Conservation (phyloP, 2,797 vertebrate genomes). For the Clarias pachynema region DNA sequence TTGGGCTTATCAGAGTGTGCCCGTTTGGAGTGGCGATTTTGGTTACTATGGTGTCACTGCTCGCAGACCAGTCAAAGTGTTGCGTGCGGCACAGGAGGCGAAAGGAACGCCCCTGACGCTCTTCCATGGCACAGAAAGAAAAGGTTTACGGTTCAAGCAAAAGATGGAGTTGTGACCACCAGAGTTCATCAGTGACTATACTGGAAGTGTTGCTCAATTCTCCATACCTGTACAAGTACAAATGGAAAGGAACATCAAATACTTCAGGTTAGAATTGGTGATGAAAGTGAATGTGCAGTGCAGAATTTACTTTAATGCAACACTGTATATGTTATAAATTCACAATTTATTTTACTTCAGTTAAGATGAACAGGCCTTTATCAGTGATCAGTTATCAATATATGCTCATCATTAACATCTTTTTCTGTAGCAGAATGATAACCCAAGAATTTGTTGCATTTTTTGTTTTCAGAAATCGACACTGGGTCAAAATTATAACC, state of each 20-base stretch:
- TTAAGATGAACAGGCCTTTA: background rate
- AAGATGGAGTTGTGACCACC: background rate
- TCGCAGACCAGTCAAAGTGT: slow-evolving; percentile 61
- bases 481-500: no score
- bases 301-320: background rate
- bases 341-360: background rate
- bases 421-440: no score
- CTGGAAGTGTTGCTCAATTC: background rate
- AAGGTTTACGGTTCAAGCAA: background rate
- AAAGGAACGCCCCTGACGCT: slow-evolving; percentile 66
- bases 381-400: no score
- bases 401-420: no score
- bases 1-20: slow-evolving; percentile 61
- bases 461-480: no score
- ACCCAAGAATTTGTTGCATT: no score
- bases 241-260: background rate
- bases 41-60: slow-evolving; percentile 61
- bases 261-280: background rate
- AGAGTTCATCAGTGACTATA: slow-evolving; percentile 2
- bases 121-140: slow-evolving; percentile 59
- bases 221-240: slow-evolving; percentile 34
- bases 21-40: slow-evolving; percentile 67
- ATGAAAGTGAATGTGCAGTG: background rate
- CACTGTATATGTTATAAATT: no score
- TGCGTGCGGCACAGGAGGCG: slow-evolving; percentile 67